Evolutionary conservation across 1,140 invertebrate genomes (phyloP), one percentile per base, ranked within the genome.

Genomic region (Mycetomoellerius zeteki): DNA sequence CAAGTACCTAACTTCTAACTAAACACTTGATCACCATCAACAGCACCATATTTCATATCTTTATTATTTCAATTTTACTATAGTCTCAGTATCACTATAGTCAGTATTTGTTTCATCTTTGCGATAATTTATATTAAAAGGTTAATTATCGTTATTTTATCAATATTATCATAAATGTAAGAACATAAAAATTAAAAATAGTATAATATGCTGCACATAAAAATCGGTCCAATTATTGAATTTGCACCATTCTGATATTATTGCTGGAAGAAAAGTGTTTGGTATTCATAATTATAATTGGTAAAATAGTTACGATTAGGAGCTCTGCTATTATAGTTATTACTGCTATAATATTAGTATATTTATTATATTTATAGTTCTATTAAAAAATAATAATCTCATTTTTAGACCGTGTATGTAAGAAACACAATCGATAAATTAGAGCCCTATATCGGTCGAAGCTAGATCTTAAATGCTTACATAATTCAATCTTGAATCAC

Each of bases 1-100:
- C 47, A 65, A 37, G 64, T 47, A 24, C 27, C 73, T 85, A 67
- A 84, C 37, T 60, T 76, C 76, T 47, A 30, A 2, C 3, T 73
- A 76, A 82, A 69, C 69, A 64, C 52, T 56, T n/a, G 54, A 37
- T 54, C 37, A 30, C 7, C 50, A 33, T 43, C 30, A n/a, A 47
- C 43, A 21, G n/a, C 21, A 12, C 2, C 12, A 6, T 14, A 27
- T 78, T 30, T 80, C 27, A 81, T 81, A 43, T 43, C 19, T 50
- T 47, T 84, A 33, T 24, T 84, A 43, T 80, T 33, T 21, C n/a
- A 54, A 7, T 54, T n/a, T 30, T 21, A 62, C 19, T 47, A 27
- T 3, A 73, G 14, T 16, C 3, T 7, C 21, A 3, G 8, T 14
- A 30, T 16, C 3, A 65, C n/a, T n/a, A n/a, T n/a, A n/a, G n/a